Evolutionary conservation across 2,113 vertebrate species (phyloP).

Genomic region (Nothobranchius kuhntae): DNA sequence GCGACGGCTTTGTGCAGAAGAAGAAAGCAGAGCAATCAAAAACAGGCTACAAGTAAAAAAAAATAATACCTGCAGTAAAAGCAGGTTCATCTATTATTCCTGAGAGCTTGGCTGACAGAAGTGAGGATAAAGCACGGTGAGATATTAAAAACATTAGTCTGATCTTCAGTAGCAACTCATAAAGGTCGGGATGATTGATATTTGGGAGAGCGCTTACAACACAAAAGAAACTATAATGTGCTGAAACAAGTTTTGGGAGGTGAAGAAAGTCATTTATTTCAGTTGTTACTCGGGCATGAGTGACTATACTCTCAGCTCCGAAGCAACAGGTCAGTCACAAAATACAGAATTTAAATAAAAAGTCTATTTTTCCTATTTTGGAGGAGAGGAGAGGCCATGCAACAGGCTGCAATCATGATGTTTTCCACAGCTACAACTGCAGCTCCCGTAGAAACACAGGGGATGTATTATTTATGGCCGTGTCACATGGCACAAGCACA

Average conservation of each 20-base stretch:
- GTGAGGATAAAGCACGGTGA: neutral
- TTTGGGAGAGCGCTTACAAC: neutral
- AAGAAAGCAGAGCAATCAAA: neutral
- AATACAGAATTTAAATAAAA: too few species aligned
- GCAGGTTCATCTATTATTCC: neutral
- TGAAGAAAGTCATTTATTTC: neutral
- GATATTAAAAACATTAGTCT: neutral
- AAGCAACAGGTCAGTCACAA: neutral
- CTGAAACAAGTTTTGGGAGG: neutral
- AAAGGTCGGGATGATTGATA: slow-evolving; percentile 5
- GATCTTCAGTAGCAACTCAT: neutral
- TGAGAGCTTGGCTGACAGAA: neutral
- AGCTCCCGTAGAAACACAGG: too few species aligned
- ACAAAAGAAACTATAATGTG: too few species aligned
- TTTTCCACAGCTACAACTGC: too few species aligned
- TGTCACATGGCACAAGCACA: too few species aligned
- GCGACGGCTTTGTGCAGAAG: neutral
- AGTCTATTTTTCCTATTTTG: too few species aligned
- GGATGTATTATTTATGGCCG: too few species aligned
- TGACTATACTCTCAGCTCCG: neutral
- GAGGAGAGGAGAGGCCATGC: too few species aligned
- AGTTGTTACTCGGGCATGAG: neutral
- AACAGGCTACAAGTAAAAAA: neutral
- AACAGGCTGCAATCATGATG: too few species aligned
- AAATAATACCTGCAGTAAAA: neutral